Evolutionary conservation across 2,888 invertebrate genomes (phyloP), one percentile per base, ranked within the genome.

Genomic region (Pseudoips prasinana): DNA sequence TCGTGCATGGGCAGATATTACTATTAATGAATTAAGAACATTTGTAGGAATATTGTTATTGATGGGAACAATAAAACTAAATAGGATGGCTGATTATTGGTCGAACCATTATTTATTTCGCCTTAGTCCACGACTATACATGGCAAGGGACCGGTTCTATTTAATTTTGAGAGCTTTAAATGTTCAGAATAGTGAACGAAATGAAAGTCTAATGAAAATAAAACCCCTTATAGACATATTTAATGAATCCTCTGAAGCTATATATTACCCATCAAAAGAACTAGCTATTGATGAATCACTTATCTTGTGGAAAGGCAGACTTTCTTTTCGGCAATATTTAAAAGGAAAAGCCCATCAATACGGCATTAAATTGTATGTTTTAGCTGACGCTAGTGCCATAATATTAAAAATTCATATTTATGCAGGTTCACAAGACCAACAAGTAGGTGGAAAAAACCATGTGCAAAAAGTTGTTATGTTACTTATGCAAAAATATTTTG

Each of bases 381-480:
- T 59, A 24, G 35, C 44, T 17, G 52, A 57, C 22, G 39, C 47
- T 8, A 26, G 43, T 25, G 59, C 51, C 1, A 29, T 49, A 6
- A 40, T 65, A 20, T 31, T 56, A 33, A 63, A 64, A 43, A 43
- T 63, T 39, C 39, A 49, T 8, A 35, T 64, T 9, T 71, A 68
- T 44, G 60, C 56, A 26, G 64, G 70, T 11, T 29, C 42, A 14
- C 11, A 11, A 22, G 42, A 42, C 17, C 33, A 33, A 22, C 25
- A 46, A 40, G 43, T 52, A 7, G 62, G 58, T 28, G 64, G 63
- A 18, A 52, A 49, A 43, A 56, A 53, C 8, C 60, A 66, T 38
- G 42, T 49, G 1, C 43, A 42, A 14, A 49, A 58, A 34, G 45
- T 60, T 10, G 54, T 62, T 1, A 25, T 49, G 26, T 19, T 49